Evolutionary conservation across 2,888 invertebrate species (phyloP).

Genomic region (Amblyjoppa proteus): DNA sequence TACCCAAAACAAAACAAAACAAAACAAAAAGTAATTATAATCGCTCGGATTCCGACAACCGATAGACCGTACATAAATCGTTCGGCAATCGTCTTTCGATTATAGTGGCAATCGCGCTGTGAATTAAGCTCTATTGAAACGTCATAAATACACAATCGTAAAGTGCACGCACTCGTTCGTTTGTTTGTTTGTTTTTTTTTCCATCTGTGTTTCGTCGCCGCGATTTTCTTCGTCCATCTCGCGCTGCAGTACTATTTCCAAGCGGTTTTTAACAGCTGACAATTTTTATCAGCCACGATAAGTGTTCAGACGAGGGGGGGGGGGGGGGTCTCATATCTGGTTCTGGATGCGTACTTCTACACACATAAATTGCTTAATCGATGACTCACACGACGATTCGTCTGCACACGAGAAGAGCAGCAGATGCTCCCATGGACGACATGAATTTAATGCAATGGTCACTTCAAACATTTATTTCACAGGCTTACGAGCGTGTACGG

Average conservation of each 20-base stretch:
- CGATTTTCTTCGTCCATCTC: neutral
- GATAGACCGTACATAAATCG: neutral
- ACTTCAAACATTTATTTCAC: slow-evolving; percentile 6
- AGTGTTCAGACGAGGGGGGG: neutral
- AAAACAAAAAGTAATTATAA: neutral
- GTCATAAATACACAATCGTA: slow-evolving; percentile 3
- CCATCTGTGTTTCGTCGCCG: neutral
- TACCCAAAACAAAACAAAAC: neutral
- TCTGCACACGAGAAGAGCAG: slow-evolving; percentile 18
- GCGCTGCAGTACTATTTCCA: neutral
- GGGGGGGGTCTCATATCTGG: neutral
- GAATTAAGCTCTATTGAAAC: neutral
- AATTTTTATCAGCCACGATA: slow-evolving; percentile 1
- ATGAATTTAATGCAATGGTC: slow-evolving; percentile 28
- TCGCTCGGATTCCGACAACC: neutral
- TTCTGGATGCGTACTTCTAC: slow-evolving; percentile 9
- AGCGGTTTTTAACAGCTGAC: slow-evolving; percentile 15
- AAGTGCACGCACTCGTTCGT: neutral
- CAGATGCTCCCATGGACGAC: slow-evolving; percentile 30
- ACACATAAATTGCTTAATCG: slow-evolving; percentile 54
- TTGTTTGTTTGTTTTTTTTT: neutral
- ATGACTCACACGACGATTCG: slow-evolving; percentile 46
- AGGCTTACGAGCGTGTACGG: no score
- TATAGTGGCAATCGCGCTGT: neutral
- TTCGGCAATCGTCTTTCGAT: neutral